Base-by-base conservation (phyloP, 2,888 invertebrate genomes). In the Tetragnatha montana region DNA sequence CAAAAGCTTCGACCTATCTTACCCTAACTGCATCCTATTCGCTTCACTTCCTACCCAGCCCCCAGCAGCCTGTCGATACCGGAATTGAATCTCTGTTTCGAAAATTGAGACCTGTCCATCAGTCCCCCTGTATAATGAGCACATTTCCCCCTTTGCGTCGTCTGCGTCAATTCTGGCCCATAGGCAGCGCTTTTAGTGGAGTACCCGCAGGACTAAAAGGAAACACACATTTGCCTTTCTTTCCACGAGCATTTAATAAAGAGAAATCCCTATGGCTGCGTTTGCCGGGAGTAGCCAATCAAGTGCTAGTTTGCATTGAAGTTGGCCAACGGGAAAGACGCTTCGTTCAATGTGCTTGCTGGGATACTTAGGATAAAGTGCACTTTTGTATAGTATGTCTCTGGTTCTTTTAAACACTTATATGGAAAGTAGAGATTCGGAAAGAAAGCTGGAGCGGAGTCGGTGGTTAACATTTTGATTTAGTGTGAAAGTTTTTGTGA, bases 91-190 rank as follows among this genome's bases (percentile, higher is more conserved):
- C 60, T 6, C 60, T 78, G 78, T 78, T 78, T 60, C 78, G 22
- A 14, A 78, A 60, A 78, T 78, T 78, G 78, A 78, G 60, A 78
- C 22, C 51, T 78, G 60, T 78, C 78, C 78, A 78, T 78, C 78
- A 78, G 78, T 60, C 21, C 60, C 22, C 21, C 60, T 60, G 78
- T 60, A 78, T 78, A 78, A 78, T 78, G 78, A 75, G 17, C 49
- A 75, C 49, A 6, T 49, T 50, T 7, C 50, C 60, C 7, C 60
- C 22, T 17, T 60, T 21, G 51, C 60, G 21, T 78, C 10, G 14
- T 21, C 51, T 78, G 51, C 22, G 60, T 60, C 78, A 78, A 78
- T 78, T 78, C 60, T 78, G 22, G 78, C 14, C 78, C 12, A 22
- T 51, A 60, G 21, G 51, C 17, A 21, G 21, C 21, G 60, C 22